These are phyloP conservation scores for Chaitophorus viminalis DNA, from an alignment of 2,888 invertebrate species.

Conservation along the genomic window DNA sequence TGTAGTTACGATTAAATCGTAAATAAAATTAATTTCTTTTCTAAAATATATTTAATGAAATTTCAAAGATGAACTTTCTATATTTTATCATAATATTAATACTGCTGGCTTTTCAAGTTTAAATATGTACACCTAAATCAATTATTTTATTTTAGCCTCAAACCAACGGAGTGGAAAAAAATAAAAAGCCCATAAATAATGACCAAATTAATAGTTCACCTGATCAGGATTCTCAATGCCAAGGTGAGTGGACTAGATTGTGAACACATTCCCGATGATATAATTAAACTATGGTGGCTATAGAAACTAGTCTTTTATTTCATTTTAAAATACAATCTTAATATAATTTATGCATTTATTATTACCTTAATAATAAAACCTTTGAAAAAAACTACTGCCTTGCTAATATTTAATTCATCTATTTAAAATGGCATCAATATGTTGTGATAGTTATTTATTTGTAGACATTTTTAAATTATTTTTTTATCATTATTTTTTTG, in stretches of 20 bases:
- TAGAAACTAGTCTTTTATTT: conserved; percentile 53
- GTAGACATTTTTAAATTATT: conserved; percentile 17
- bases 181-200: conserved; percentile 13
- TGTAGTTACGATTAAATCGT: too few species aligned
- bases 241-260: conserved; percentile 62
- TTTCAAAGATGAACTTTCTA: too few species aligned
- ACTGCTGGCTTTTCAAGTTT: neutral
- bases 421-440: conserved; percentile 24
- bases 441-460: conserved; percentile 37
- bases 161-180: conserved; percentile 45
- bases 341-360: neutral
- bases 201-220: conserved; percentile 52
- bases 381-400: conserved; percentile 21
- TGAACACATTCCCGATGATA: conserved; percentile 58
- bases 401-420: conserved; percentile 4
- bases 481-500: conserved; percentile 12
- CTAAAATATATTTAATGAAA: too few species aligned
- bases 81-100: too few species aligned
- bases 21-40: too few species aligned
- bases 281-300: conserved; percentile 51
- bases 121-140: neutral
- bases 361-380: neutral
- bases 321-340: conserved; percentile 7
- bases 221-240: conserved; percentile 58
- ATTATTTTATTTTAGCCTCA: conserved; percentile 37